Evolutionary conservation across 1,140 invertebrate genomes (phyloP).

Genomic region (Ostrea denselamellosa): DNA sequence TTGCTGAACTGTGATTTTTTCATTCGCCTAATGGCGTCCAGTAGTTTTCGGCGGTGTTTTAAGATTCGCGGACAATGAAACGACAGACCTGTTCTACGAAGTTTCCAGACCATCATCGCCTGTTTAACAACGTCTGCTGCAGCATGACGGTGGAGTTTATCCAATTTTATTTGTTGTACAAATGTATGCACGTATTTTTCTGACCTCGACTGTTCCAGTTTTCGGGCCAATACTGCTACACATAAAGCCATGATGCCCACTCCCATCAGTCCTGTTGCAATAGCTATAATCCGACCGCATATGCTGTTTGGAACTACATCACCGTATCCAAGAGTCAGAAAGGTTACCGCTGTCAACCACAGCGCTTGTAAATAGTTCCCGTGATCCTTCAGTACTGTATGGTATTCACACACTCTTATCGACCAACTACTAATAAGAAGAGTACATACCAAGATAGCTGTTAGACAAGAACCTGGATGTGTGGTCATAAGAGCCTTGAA

Average conservation of each 20-base stretch:
- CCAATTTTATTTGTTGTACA: conserved; percentile 70
- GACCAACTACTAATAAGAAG: conserved; percentile 74
- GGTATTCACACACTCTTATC: conserved; percentile 70
- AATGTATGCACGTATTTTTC: conserved; percentile 76
- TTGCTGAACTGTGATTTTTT: conserved; percentile 64
- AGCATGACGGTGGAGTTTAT: conserved; percentile 67
- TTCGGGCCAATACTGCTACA: conserved; percentile 77
- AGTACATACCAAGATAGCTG: conserved; percentile 68
- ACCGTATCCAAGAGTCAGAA: conserved; percentile 77
- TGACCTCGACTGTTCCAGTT: conserved; percentile 75
- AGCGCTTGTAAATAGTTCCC: conserved; percentile 69
- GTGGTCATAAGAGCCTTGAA: conserved; percentile 77
- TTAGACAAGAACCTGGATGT: conserved; percentile 70
- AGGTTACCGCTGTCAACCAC: conserved; percentile 77
- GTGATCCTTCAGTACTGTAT: conserved; percentile 54
- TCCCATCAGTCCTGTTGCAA: conserved; percentile 75
- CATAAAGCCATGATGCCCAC: conserved; percentile 76
- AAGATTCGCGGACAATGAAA: conserved; percentile 57
- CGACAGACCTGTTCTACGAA: conserved; percentile 56
- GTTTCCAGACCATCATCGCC: conserved; percentile 65
- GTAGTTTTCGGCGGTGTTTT: conserved; percentile 64
- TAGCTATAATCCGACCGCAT: conserved; percentile 75
- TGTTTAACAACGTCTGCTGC: conserved; percentile 72
- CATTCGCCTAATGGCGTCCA: conserved; percentile 68
- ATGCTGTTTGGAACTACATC: conserved; percentile 76